Evolutionary conservation across 1,140 invertebrate species (phyloP), one percentile per base, ranked within the genome.

Genomic region (Daktulosphaira vitifoliae): DNA sequence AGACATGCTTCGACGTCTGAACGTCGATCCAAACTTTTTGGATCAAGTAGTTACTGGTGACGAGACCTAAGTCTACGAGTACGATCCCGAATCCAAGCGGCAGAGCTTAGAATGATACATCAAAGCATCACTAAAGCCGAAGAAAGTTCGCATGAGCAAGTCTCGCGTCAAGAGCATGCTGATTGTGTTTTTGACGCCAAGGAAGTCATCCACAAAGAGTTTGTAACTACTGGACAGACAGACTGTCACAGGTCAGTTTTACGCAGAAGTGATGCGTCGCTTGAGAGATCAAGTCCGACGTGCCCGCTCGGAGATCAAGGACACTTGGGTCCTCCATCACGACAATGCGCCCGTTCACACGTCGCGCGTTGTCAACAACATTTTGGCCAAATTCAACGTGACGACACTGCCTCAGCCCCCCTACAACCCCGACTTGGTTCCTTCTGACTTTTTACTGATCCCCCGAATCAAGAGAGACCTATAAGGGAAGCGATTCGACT

Each of bases 351-450:
- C 70, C 18, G 44, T 68, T 15, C 69, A 73, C 48, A 39, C 65
- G 22, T 65, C 69, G 3, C 38, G 68, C 0, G 6, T 71, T 48
- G 65, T 69, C 8, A 39, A 52, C 13, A 37, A 65, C 15, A 71
- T 68, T 68, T 65, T 71, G 44, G 65, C 54, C n/a, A 70, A 69
- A 66, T 20, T 4, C 69, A 68, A 65, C 42, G 65, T 23, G 7
- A 42, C 25, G 16, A 37, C 20, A 2, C 51, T 66, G 8, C 13
- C 16, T 22, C 72, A 73, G 29, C 52, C 69, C 66, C 70, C 70
- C n/a, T 73, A 75, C 67, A 71, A 66, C 15, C 70, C 70, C 15
- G 70, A 71, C 65, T 65, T 74, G 59, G 68, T 66, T 29, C 69
- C 67, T n/a, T 68, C 68, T 46, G 68, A 72, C 66, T 70, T 71